Percentiles rank a stretch among this genome's conserved stretches.
These are phyloP conservation scores for Vollenhovia emeryi DNA, from an alignment of 1,140 invertebrate genomes.

Conservation along the genomic window DNA sequence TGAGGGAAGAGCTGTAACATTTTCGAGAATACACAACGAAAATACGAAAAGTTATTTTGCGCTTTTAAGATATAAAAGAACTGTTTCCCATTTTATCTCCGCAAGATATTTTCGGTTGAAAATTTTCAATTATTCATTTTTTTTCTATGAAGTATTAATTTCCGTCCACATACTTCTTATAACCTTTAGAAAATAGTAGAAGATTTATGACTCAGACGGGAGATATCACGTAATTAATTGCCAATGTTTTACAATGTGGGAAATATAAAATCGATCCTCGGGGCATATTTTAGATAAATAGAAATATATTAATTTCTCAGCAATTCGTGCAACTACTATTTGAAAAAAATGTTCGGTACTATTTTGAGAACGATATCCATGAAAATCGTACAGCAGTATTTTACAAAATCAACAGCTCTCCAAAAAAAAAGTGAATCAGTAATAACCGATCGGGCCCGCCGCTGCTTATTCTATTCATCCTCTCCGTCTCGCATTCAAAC, in stretches of 20 bases:
- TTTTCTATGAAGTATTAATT: background rate
- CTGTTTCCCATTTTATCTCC: background rate
- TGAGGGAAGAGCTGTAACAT: background rate
- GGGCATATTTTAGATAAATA: background rate
- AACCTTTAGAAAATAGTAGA: background rate
- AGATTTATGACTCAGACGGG: background rate
- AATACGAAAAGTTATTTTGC: background rate
- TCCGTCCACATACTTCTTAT: background rate
- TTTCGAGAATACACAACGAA: background rate
- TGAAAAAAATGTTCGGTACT: background rate
- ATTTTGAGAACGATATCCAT: background rate
- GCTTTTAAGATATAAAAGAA: background rate
- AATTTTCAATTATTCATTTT: background rate
- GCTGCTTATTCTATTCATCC: background rate
- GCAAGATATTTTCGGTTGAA: background rate
- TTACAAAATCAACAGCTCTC: conserved; percentile 18
- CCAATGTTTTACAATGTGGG: background rate
- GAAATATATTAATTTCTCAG: background rate
- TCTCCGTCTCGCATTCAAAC: background rate
- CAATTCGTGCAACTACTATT: background rate
- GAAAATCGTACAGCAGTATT: background rate
- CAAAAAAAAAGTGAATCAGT: conserved; percentile 24
- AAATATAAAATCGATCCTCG: background rate
- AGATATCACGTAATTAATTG: background rate
- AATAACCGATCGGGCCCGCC: conserved; percentile 1